Base-by-base conservation (phyloP, 2,888 invertebrate species). In the Eretmocerus hayati region DNA sequence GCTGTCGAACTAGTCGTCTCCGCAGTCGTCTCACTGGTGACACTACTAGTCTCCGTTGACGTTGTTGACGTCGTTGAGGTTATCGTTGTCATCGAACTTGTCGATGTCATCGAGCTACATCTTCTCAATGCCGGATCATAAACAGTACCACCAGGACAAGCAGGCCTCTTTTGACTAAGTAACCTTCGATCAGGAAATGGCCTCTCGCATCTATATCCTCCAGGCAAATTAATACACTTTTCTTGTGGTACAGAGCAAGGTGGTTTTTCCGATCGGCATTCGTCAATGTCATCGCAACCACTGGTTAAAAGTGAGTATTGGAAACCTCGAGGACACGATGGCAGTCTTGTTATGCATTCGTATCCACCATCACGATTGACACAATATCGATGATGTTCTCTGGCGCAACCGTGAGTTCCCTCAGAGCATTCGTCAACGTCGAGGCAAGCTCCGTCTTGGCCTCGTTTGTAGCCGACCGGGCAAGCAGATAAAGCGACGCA, bases 381-480 rank as follows among this genome's bases (percentile, higher is more conserved):
- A 62, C 79, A 78, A 46, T 69, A 67, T 18, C 64, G 66, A 49
- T 68, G 63, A 19, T 58, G 49, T 1, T 56, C 46, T 6, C 60
- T 39, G 0, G 54, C 54, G 47, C 67, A 68, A 38, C 57, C 57
- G 59, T 80, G 75, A 22, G 59, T 48, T 2, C 74, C 74, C 50
- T 79, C 77, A 1, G 69, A 56, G 58, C 87, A 87, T 63, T 87
- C 87, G 67, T 87, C 81, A 20, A 85, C 72, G 61, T 87, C 87
- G 69, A 74, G 65, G 58, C 79, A 80, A 21, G 75, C 74, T 50
- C 77, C 77, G 57, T 77, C 74, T 53, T 75, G 76, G 19, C 52
- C 47, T 6, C 63, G 61, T 8, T 59, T 60, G 49, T 58, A 68
- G 15, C 69, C 69, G 3, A 33, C 32, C 2, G 33, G 40, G 32